phyloP scores from a whole-genome alignment of 2,797 vertebrate species.

The Neosalanx taihuensis region DNA sequence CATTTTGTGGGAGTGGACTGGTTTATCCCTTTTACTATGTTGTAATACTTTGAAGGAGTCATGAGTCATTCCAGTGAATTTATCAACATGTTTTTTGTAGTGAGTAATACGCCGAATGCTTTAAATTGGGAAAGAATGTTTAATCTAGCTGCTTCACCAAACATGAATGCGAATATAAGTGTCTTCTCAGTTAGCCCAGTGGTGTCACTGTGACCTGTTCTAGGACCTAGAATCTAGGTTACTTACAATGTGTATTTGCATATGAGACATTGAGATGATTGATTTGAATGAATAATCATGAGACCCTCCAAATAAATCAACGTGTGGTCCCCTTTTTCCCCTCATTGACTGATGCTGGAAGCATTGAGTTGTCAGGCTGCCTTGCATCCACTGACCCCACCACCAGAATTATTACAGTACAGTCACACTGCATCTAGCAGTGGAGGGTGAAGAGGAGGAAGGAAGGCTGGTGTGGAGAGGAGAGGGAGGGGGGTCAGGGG shows the following conservation, averaged over 20 bases:
- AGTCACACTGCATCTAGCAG: slow-evolving; percentile 29
- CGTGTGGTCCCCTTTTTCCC: not conserved
- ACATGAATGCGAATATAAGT: not conserved
- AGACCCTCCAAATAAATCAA: not conserved
- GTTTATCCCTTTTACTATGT: slow-evolving; percentile 23
- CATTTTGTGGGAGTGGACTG: slow-evolving; percentile 21
- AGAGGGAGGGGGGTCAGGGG: slow-evolving; percentile 15
- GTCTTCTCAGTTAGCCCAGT: not conserved
- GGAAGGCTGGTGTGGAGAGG: slow-evolving; percentile 19
- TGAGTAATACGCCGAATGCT: not conserved
- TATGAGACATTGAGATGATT: not conserved
- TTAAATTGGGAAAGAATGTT: not conserved
- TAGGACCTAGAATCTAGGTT: not conserved
- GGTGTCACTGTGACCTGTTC: slow-evolving; percentile 5
- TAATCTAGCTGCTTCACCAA: not conserved
- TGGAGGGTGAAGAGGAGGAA: not conserved
- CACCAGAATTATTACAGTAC: slow-evolving; percentile 37
- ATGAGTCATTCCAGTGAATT: slow-evolving; percentile 37
- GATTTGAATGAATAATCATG: slow-evolving; percentile 1
- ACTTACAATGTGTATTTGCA: not conserved
- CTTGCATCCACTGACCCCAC: slow-evolving; percentile 48
- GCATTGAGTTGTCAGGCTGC: slow-evolving; percentile 27
- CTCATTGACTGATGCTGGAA: slow-evolving; percentile 10
- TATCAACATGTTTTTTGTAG: slow-evolving; percentile 26
- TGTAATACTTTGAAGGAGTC: not conserved